Evolutionary conservation across 2,113 vertebrate genomes (phyloP).

Genomic region (Oenanthe melanoleuca): DNA sequence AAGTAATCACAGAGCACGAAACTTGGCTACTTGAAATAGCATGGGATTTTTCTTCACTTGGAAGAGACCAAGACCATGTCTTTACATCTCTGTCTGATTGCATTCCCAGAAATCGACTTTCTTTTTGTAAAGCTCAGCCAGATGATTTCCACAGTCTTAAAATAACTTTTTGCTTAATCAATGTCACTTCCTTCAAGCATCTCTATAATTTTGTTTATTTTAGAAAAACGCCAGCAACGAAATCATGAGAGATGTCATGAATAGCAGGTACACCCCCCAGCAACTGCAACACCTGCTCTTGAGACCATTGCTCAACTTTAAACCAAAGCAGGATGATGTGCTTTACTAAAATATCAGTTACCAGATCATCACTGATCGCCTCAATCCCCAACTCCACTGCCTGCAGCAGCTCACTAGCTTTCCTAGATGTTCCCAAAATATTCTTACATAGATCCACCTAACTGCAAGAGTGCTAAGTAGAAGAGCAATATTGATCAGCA

Average conservation of each 20-base stretch:
- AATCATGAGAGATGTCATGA: neutral
- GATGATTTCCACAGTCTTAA: conserved; percentile 6
- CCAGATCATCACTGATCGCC: neutral
- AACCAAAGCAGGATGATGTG: neutral
- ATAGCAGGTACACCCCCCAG: neutral
- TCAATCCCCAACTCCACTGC: neutral
- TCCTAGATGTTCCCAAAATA: neutral
- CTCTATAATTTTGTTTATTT: conserved; percentile 9
- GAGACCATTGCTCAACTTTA: neutral
- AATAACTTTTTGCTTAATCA: conserved; percentile 51
- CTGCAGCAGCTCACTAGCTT: neutral
- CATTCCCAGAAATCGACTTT: neutral
- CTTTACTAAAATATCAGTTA: neutral
- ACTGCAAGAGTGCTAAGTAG: neutral
- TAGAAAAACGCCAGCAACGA: neutral
- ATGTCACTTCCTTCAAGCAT: conserved; percentile 8
- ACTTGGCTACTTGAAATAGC: neutral
- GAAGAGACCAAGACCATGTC: neutral
- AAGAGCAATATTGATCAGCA: neutral
- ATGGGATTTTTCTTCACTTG: neutral
- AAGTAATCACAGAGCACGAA: neutral
- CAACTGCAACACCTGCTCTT: neutral
- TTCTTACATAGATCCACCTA: neutral
- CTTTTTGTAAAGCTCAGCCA: neutral
- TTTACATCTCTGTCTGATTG: neutral